Base-by-base conservation (phyloP, 2,797 vertebrate genomes). In the Scolopax rusticola region DNA sequence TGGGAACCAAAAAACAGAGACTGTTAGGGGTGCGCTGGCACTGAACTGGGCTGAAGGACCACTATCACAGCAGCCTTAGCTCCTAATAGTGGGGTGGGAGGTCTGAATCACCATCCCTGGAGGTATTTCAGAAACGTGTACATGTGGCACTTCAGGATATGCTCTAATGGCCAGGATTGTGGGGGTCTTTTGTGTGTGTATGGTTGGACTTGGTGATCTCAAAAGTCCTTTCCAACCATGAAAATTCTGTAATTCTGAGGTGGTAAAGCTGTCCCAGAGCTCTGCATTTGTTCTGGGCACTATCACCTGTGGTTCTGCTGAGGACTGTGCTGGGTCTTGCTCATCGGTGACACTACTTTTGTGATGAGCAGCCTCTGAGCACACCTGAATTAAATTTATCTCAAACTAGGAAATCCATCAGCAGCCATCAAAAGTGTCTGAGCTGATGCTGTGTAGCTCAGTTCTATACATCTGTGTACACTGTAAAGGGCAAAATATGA, bases 401-500 rank as follows among this genome's bases (percentile, higher is more conserved):
- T 47, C 50, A 32, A 28, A 56, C 15, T 6, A 63, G 76, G 89
- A 88, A 57, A 90, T 65, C 82, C 82, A 77, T 91, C 94, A 81
- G 47, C 76, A 48, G 5, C 38, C 82, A 73, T 59, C 87, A 51
- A 20, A 89, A 92, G 86, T 50, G 60, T 59, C 74, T 8, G 61
- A 17, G 32, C 63, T 87, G 93, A 7, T 50, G 89, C 84, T 77
- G 83, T 53, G 27, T 75, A 60, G 71, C 91, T 93, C 87, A 33
- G 79, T 90, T 97, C 92, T 95, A 10, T 87, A 87, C 75, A 43
- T 96, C 87, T 96, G 93, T 96, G 92, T 96, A 95, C 95, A 63
- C 76, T 87, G 40, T 65, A 98, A 98, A 98, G 97, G 97, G 96
- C 97, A 98, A 97, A 98, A 96, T 91, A 96, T 77, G 93, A 96